phyloP scores from a whole-genome alignment of 2,113 vertebrate species.

The Laticauda colubrina region DNA sequence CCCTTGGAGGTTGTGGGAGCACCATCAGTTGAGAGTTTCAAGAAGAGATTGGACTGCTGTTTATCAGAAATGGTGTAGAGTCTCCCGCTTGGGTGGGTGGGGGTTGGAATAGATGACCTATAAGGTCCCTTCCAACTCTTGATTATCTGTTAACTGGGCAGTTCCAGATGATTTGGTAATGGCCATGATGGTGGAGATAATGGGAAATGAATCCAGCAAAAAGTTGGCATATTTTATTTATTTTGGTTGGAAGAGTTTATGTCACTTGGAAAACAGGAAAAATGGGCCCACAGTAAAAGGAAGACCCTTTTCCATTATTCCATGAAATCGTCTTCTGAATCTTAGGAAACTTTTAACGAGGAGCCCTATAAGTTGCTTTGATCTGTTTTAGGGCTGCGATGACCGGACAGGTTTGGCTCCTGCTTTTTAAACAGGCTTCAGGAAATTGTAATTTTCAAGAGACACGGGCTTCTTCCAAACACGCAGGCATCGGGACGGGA shows the following conservation, averaged over 20 bases:
- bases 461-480: neutral
- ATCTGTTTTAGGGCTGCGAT: neutral
- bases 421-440: neutral
- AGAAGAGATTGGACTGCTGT: too few species aligned
- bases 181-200: neutral
- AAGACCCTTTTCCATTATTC: neutral
- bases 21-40: too few species aligned
- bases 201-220: neutral
- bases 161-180: neutral
- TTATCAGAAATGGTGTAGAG: too few species aligned
- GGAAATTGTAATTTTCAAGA: neutral
- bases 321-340: neutral
- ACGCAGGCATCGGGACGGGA: neutral
- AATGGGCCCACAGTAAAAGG: neutral
- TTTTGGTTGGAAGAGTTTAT: neutral
- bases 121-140: too few species aligned
- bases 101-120: too few species aligned
- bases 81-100: too few species aligned
- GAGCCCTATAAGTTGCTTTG: neutral
- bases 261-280: neutral
- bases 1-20: too few species aligned
- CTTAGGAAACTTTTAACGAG: neutral
- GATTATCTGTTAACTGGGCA: neutral
- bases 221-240: neutral
- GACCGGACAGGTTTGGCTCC: neutral